These are phyloP conservation scores for Magallana ariakensis DNA, from an alignment of 1,140 invertebrate species.

Conservation along the genomic window DNA sequence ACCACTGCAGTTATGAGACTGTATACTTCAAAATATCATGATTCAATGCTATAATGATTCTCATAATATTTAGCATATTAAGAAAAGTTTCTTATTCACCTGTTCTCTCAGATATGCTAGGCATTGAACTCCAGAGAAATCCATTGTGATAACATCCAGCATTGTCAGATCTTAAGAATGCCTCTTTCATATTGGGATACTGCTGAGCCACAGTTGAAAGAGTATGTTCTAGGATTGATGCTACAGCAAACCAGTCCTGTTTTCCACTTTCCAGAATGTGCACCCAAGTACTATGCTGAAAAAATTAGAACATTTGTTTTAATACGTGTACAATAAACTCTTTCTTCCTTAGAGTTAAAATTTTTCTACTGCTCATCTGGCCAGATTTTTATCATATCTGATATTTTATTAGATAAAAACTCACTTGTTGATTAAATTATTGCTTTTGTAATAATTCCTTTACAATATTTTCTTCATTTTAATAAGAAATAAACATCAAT, in stretches of 20 bases:
- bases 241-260: conserved; percentile 43
- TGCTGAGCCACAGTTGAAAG: conserved; percentile 21
- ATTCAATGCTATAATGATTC: too few relatives aligned
- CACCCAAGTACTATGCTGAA: conserved; percentile 42
- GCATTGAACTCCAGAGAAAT: conserved; percentile 21
- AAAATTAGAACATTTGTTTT: neutral
- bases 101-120: conserved; percentile 25
- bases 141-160: conserved; percentile 46
- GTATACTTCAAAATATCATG: too few relatives aligned
- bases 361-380: neutral
- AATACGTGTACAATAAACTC: neutral
- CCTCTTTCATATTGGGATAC: neutral
- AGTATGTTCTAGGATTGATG: conserved; percentile 30
- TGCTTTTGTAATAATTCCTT: too few relatives aligned
- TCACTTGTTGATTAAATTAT: too few relatives aligned
- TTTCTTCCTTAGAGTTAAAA: neutral
- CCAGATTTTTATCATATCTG: too few relatives aligned
- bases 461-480: too few relatives aligned
- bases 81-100: neutral
- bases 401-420: too few relatives aligned
- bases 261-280: conserved; percentile 39
- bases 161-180: conserved; percentile 41
- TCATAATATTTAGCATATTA: too few relatives aligned
- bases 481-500: too few relatives aligned
- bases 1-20: too few relatives aligned